Percentiles rank a stretch among this genome's conserved stretches.
phyloP scores from a whole-genome alignment of 2,888 invertebrate genomes.

The Ophion ventricosus region DNA sequence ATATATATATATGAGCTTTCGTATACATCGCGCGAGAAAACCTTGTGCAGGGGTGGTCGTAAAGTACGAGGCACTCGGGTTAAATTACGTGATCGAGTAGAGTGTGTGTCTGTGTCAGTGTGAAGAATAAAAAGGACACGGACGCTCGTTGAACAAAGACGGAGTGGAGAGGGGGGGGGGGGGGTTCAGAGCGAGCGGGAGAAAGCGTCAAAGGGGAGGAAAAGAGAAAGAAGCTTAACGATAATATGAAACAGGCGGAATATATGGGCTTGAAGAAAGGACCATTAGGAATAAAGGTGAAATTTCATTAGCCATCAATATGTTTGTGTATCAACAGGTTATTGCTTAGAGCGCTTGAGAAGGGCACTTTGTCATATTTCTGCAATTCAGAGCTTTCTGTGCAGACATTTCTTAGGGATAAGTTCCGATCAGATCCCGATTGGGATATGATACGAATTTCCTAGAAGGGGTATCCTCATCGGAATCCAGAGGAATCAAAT shows the following conservation, averaged over 20 bases:
- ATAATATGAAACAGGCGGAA: slow-evolving; percentile 14
- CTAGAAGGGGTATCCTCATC: too few relatives aligned
- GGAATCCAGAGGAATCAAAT: too few relatives aligned
- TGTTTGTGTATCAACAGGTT: too few relatives aligned
- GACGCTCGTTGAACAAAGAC: slow-evolving; percentile 26
- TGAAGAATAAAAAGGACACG: slow-evolving; percentile 33
- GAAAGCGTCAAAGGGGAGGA: neutral
- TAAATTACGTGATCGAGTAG: slow-evolving; percentile 67
- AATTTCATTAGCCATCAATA: too few relatives aligned
- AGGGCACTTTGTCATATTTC: too few relatives aligned
- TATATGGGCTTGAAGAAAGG: neutral
- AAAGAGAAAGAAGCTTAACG: neutral
- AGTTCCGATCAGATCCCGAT: too few relatives aligned
- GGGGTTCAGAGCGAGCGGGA: neutral
- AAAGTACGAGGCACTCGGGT: slow-evolving; percentile 61
- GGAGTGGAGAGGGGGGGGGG: neutral
- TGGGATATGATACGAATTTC: too few relatives aligned
- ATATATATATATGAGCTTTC: slow-evolving; percentile 66
- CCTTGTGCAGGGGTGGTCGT: slow-evolving; percentile 40
- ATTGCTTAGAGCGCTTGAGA: too few relatives aligned
- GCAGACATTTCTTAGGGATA: too few relatives aligned
- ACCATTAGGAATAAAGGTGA: neutral
- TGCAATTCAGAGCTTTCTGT: too few relatives aligned
- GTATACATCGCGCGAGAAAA: slow-evolving; percentile 66
- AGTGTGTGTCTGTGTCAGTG: slow-evolving; percentile 33